phyloP scores from a whole-genome alignment of 2,113 vertebrate genomes.

The Hypomesus transpacificus region DNA sequence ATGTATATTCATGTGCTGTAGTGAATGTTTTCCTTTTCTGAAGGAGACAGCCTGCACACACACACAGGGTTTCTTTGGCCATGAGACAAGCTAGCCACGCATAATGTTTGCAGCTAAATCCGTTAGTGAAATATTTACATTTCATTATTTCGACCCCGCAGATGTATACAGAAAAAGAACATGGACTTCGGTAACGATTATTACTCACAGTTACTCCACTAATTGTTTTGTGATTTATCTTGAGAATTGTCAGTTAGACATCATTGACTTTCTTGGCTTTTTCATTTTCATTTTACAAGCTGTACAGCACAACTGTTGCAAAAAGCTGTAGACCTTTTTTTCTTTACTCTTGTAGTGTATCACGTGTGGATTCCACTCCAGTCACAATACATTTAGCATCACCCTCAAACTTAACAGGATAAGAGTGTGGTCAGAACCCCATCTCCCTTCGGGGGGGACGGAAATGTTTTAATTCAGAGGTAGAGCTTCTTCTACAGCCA shows the following conservation, averaged over 20 bases:
- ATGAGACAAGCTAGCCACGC: background rate
- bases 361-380: conserved; percentile 29
- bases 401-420: conserved; percentile 33
- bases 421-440: conserved; percentile 50
- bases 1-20: background rate
- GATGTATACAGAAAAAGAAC: too few species aligned
- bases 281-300: too few species aligned
- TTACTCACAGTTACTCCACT: too few species aligned
- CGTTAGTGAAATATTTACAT: too few species aligned
- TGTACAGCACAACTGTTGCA: too few species aligned
- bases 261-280: too few species aligned
- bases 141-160: too few species aligned
- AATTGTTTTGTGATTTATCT: too few species aligned
- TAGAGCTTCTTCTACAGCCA: conserved; percentile 35
- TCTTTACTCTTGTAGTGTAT: conserved; percentile 22
- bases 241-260: too few species aligned
- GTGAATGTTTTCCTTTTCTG: background rate
- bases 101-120: too few species aligned
- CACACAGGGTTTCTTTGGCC: background rate
- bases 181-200: too few species aligned
- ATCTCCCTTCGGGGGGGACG: conserved; percentile 44
- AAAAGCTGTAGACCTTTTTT: too few species aligned
- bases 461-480: conserved; percentile 33
- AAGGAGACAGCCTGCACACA: background rate
- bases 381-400: conserved; percentile 45